Conservation (phyloP, 1,140 invertebrate genomes). For the Goniozus legneri region DNA sequence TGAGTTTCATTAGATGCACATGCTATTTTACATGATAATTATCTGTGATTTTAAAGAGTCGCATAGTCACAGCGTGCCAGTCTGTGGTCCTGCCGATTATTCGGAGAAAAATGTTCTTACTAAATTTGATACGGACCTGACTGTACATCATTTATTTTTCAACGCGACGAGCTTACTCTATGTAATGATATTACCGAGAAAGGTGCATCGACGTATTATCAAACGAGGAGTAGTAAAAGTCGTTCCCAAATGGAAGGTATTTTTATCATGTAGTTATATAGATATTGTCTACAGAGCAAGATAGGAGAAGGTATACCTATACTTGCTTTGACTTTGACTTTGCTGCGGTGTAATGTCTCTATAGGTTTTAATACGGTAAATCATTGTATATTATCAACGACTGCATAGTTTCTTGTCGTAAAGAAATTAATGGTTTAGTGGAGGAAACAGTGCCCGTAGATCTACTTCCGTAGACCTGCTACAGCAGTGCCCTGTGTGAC, state of each 20-base stretch:
- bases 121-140: conserved; percentile 26
- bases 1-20: conserved; percentile 54
- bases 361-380: conserved; percentile 31
- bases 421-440: conserved; percentile 51
- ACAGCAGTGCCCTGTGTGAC: conserved; percentile 54
- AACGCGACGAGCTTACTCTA: conserved; percentile 23
- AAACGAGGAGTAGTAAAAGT: conserved; percentile 19
- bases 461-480: conserved; percentile 54
- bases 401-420: conserved; percentile 45
- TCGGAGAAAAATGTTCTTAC: conserved; percentile 23
- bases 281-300: conserved; percentile 40
- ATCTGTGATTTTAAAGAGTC: conserved; percentile 39
- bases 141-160: conserved; percentile 25
- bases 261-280: conserved; percentile 24
- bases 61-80: conserved; percentile 27
- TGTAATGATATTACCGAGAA: conserved; percentile 20
- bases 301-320: conserved; percentile 54
- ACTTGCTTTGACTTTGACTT: conserved; percentile 51
- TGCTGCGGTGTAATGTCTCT: conserved; percentile 37
- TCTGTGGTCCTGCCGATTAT: conserved; percentile 24
- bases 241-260: conserved; percentile 18
- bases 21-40: conserved; percentile 46
- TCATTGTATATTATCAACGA: conserved; percentile 34
- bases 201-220: conserved; percentile 17
- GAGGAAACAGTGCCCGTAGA: conserved; percentile 53